Evolutionary conservation across 1,140 invertebrate genomes (phyloP), one percentile per base, ranked within the genome.

Genomic region (Zelostemma sp.): DNA sequence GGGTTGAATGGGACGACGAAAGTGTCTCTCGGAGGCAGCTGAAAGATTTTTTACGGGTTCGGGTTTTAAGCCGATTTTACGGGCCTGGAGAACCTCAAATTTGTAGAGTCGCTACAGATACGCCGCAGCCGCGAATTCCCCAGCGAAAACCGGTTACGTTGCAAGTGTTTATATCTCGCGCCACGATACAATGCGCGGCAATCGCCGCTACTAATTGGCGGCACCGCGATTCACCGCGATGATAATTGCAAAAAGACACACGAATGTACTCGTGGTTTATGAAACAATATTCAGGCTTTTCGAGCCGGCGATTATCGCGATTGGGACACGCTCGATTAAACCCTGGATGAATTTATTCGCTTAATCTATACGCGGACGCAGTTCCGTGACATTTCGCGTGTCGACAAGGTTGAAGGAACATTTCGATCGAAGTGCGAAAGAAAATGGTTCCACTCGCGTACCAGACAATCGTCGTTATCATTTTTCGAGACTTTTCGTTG

Each of bases 261-360:
- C 14, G 12, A 11, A 11, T 12, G 35, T 11, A 38, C 15, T 41
- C 15, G 15, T 15, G 15, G 1, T 41, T 12, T 41, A 41, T 41
- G 17, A 19, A 46, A 46, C 43, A 46, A 46, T 19, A 46, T 46
- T 9, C 16, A 4, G 17, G 15, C 43, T 18, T 18, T 46, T 46
- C 43, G 15, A 17, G 17, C 1, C 2, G 11, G 15, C 16, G 17
- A 46, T 28, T 28, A 48, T 48, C 19, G 19, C 21, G 46, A 48
- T 25, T 21, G 19, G 17, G 43, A 19, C 43, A 46, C 43, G 43
- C 46, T 48, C 14, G 19, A 28, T 48, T 48, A 46, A 46, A 18
- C 43, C 6, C 43, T 5, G 43, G 43, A 46, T 46, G 43, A 46
- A 46, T 46, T 46, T 19, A 46, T 46, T n/a, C 17, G 8, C 18